These are phyloP conservation scores for Palythoa caribaeorum DNA, from an alignment of 92 coral and sea anemone genomes.

Conservation along the genomic window DNA sequence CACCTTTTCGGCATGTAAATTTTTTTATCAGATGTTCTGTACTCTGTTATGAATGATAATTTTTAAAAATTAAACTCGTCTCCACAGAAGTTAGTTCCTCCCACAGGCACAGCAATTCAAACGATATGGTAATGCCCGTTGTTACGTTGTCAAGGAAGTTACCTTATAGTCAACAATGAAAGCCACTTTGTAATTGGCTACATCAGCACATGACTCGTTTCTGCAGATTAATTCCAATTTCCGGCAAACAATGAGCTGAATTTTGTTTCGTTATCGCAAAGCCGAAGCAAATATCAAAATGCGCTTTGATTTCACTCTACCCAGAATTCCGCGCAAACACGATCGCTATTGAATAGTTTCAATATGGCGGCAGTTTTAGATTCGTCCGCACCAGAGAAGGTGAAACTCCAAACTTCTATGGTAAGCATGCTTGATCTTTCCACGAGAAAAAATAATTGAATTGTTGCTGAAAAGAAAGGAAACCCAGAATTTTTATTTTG, in stretches of 20 bases:
- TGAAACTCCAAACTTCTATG: conserved; percentile 89
- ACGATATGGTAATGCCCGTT: neutral
- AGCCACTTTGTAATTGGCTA: neutral
- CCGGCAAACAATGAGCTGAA: neutral
- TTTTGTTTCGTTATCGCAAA: too few species aligned
- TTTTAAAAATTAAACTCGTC: too few species aligned
- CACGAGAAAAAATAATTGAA: neutral
- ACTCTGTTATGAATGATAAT: neutral
- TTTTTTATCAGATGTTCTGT: neutral
- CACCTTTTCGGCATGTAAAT: neutral
- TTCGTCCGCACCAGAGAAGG: conserved; percentile 41
- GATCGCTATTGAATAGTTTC: conserved; percentile 12
- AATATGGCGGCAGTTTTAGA: conserved; percentile 83
- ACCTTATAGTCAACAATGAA: conserved; percentile 6
- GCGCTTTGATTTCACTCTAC: neutral
- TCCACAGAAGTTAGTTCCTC: too few species aligned
- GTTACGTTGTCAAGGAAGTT: neutral
- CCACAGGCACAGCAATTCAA: neutral
- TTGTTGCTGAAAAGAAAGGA: too few species aligned
- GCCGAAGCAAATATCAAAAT: too few species aligned
- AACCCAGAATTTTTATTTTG: too few species aligned
- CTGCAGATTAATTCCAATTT: neutral
- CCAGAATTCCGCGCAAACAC: conserved; percentile 45
- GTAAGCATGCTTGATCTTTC: conserved; percentile 55
- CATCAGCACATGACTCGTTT: neutral